phyloP scores from a whole-genome alignment of 2,113 vertebrate species.

The Atherinomorus stipes region DNA sequence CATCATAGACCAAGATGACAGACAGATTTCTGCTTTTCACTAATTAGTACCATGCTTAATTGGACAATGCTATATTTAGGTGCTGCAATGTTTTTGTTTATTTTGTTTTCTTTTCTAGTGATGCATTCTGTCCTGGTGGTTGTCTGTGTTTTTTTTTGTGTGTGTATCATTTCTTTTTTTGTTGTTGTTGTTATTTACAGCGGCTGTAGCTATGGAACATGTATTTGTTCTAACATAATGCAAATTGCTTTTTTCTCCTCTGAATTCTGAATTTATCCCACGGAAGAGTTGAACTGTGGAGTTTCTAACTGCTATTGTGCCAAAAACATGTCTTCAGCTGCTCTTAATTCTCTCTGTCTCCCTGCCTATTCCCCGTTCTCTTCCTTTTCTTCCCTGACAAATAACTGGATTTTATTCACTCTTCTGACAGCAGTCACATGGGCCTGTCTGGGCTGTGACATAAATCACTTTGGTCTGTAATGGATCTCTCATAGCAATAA shows the following conservation, averaged over 20 bases:
- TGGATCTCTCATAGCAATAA: conserved; percentile 44
- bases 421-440: conserved; percentile 58
- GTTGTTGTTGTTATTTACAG: too few relatives aligned
- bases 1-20: too few relatives aligned
- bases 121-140: too few relatives aligned
- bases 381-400: conserved; percentile 36
- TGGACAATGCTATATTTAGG: too few relatives aligned
- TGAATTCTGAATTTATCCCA: not conserved
- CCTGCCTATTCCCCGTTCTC: not conserved
- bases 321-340: not conserved
- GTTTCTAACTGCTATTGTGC: not conserved
- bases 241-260: not conserved
- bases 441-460: conserved; percentile 53
- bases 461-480: conserved; percentile 55
- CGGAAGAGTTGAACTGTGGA: not conserved
- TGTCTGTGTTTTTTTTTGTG: too few relatives aligned
- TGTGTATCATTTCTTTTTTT: too few relatives aligned
- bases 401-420: conserved; percentile 65
- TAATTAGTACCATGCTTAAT: too few relatives aligned
- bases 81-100: too few relatives aligned
- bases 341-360: not conserved
- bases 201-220: too few relatives aligned
- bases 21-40: too few relatives aligned
- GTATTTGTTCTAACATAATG: too few relatives aligned
- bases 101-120: too few relatives aligned